Percentiles rank a stretch among this genome's conserved stretches.
Conservation (phyloP, 2,888 invertebrate genomes). For the Trichopria drosophilae region DNA sequence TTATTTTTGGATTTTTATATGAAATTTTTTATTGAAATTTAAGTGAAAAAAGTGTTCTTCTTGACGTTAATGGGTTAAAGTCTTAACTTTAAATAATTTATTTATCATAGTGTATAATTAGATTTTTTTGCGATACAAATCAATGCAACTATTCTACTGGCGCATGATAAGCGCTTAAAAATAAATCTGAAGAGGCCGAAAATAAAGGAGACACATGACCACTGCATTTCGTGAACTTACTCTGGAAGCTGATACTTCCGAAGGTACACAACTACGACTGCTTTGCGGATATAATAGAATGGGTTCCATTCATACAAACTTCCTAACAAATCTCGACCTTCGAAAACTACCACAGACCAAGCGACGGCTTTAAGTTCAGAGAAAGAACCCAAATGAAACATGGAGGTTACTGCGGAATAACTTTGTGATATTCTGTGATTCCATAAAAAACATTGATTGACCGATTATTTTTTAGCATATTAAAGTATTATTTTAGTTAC, state of each 20-base stretch:
- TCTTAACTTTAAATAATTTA: neutral
- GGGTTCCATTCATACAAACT: slow-evolving; percentile 51
- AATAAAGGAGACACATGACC: slow-evolving; percentile 37
- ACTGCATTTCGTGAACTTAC: slow-evolving; percentile 33
- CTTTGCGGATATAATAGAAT: slow-evolving; percentile 41
- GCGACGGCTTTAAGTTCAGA: slow-evolving; percentile 33
- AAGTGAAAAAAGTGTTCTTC: no score
- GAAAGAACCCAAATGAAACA: slow-evolving; percentile 26
- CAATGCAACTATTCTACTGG: slow-evolving; percentile 41
- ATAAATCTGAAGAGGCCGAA: slow-evolving; percentile 36
- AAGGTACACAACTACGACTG: slow-evolving; percentile 33
- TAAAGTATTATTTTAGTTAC: no score
- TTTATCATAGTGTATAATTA: neutral
- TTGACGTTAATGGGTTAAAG: no score
- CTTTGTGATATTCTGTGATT: no score
- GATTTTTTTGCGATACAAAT: neutral
- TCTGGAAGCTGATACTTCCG: slow-evolving; percentile 36
- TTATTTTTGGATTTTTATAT: no score
- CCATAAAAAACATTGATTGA: no score
- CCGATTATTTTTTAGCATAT: no score
- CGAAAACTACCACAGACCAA: slow-evolving; percentile 35
- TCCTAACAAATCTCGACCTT: slow-evolving; percentile 49
- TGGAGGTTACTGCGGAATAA: slow-evolving; percentile 12
- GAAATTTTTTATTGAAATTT: no score
- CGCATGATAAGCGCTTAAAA: slow-evolving; percentile 35